These are phyloP conservation scores for Sabellastarte sp. DNA, from an alignment of 2,888 invertebrate species.

Conservation along the genomic window DNA sequence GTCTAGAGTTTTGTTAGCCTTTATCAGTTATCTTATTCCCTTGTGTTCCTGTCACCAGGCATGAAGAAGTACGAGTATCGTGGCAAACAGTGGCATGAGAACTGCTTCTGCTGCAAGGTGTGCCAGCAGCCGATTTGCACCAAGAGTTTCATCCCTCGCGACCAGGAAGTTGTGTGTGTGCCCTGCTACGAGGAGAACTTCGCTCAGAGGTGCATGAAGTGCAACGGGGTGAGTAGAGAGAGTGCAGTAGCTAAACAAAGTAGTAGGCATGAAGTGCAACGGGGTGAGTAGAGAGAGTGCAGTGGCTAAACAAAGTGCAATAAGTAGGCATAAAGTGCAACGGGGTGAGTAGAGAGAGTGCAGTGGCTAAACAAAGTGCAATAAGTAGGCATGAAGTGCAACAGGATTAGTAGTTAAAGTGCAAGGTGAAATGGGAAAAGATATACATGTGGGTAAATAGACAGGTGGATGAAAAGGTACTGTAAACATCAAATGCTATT, in stretches of 20 bases:
- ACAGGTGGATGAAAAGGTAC: too few species aligned
- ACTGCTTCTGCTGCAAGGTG: constrained; percentile 97
- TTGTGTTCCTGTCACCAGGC: too few species aligned
- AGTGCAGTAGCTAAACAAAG: too few species aligned
- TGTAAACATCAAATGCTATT: too few species aligned
- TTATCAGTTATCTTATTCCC: too few species aligned
- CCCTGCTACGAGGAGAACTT: constrained; percentile 99
- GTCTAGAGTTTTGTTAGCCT: too few species aligned
- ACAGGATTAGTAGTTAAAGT: constrained; percentile 28
- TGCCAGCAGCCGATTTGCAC: constrained; percentile 95
- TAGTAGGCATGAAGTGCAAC: constrained; percentile 62
- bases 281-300: constrained; percentile 29
- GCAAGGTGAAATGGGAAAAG: too few species aligned
- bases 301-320: too few species aligned
- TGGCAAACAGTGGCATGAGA: constrained; percentile 99
- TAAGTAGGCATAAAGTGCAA: constrained; percentile 63
- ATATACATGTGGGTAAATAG: too few species aligned
- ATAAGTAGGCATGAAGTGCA: constrained; percentile 63
- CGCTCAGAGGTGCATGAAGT: constrained; percentile 81
- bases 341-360: constrained; percentile 28
- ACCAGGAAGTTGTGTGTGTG: constrained; percentile 94
- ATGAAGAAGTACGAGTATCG: constrained; percentile 99
- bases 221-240: constrained; percentile 31
- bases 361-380: too few species aligned
- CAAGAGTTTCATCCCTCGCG: constrained; percentile 98